These are phyloP conservation scores for Drosophila sordidula DNA, from an alignment of 2,888 invertebrate species.

Conservation along the genomic window DNA sequence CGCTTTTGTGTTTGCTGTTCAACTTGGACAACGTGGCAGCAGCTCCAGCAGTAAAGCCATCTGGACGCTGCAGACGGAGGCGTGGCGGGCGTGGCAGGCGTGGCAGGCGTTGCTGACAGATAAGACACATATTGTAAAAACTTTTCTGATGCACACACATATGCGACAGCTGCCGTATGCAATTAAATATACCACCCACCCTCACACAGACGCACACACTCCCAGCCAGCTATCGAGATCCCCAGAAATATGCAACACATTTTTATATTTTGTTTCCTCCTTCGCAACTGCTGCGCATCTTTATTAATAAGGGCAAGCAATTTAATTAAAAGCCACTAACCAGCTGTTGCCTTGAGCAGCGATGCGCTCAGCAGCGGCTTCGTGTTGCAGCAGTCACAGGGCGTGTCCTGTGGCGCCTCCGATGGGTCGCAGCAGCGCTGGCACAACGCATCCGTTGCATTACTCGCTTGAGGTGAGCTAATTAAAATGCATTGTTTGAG, in stretches of 20 bases:
- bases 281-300: constrained; percentile 39
- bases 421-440: constrained; percentile 50
- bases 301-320: constrained; percentile 46
- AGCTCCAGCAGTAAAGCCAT: constrained; percentile 12
- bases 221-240: constrained; percentile 5
- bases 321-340: constrained; percentile 72
- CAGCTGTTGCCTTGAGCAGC: constrained; percentile 65
- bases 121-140: constrained; percentile 70
- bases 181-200: constrained; percentile 13
- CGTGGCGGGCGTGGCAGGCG: constrained; percentile 41
- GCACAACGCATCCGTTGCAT: constrained; percentile 41
- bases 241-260: constrained; percentile 57
- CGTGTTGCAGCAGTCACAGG: constrained; percentile 44
- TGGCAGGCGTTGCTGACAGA: constrained; percentile 66
- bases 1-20: constrained; percentile 41
- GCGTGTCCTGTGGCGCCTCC: constrained; percentile 18
- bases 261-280: constrained; percentile 14
- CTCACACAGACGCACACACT: neutral
- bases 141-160: constrained; percentile 17
- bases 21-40: constrained; percentile 32
- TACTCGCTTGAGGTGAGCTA: constrained; percentile 54
- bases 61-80: constrained; percentile 19
- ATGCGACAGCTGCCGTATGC: constrained; percentile 25
- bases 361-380: constrained; percentile 63
- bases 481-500: constrained; percentile 73